Evolutionary conservation across 2,888 invertebrate species (phyloP).

Genomic region (Anaspis maculata): DNA sequence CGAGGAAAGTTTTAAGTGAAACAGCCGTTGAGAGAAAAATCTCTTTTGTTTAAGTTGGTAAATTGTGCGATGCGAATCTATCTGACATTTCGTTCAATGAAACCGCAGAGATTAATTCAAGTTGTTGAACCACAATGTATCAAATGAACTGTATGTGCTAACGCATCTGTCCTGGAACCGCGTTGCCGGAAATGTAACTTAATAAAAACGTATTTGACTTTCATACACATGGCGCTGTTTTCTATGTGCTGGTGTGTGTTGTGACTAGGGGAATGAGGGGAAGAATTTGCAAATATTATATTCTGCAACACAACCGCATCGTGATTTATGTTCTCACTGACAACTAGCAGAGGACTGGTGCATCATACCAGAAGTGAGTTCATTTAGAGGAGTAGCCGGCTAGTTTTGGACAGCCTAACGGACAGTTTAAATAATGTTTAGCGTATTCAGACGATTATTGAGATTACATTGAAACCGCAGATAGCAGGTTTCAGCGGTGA

Average conservation of each 20-base stretch:
- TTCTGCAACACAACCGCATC: slow-evolving; percentile 3
- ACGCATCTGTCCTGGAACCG: not conserved
- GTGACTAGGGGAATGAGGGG: slow-evolving; percentile 3
- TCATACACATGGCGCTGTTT: no score
- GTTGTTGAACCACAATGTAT: not conserved
- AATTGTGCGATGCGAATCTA: no score
- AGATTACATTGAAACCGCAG: slow-evolving; percentile 8
- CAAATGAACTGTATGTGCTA: not conserved
- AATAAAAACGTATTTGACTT: slow-evolving; percentile 8
- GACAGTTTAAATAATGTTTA: not conserved
- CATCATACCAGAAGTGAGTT: no score
- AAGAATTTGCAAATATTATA: slow-evolving; percentile 10
- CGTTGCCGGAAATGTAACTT: not conserved
- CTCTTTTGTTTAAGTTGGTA: no score
- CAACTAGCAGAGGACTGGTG: slow-evolving; percentile 3
- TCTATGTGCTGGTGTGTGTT: no score
- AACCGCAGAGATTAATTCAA: not conserved
- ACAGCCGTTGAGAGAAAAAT: no score
- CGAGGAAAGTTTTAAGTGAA: no score
- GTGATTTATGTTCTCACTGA: slow-evolving; percentile 6
- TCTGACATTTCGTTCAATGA: no score
- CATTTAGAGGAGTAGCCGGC: no score
- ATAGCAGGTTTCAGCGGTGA: slow-evolving; percentile 5
- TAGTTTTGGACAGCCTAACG: no score
- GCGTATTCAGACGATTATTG: slow-evolving; percentile 2